Conservation (phyloP, 2,888 invertebrate species). For the Pedicia rivosa region DNA sequence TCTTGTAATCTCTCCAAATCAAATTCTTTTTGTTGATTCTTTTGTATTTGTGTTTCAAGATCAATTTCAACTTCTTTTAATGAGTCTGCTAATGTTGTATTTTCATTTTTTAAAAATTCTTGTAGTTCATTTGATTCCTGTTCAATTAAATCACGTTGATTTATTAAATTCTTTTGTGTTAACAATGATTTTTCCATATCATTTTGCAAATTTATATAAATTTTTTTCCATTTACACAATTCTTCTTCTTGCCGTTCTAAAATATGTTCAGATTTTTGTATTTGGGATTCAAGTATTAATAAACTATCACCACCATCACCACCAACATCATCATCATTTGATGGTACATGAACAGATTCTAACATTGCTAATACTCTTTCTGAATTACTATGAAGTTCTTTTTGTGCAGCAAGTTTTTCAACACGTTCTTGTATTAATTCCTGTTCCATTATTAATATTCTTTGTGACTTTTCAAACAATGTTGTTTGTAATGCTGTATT, state of each 20-base stretch:
- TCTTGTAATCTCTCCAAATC: constrained; percentile 49
- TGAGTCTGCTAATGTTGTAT: constrained; percentile 61
- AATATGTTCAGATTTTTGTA: constrained; percentile 57
- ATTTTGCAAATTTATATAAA: constrained; percentile 52
- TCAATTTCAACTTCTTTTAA: constrained; percentile 55
- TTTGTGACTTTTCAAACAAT: constrained; percentile 24
- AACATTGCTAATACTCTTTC: constrained; percentile 48
- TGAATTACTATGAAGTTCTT: constrained; percentile 58
- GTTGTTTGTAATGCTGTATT: constrained; percentile 42
- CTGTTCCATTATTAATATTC: constrained; percentile 39
- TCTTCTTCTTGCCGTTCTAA: constrained; percentile 60
- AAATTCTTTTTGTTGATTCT: constrained; percentile 34
- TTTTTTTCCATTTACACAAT: constrained; percentile 50
- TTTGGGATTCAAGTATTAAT: constrained; percentile 56
- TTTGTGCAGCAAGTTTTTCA: constrained; percentile 55
- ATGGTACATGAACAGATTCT: constrained; percentile 31
- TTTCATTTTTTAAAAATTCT: constrained; percentile 77
- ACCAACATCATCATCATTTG: constrained; percentile 43
- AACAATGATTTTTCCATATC: constrained; percentile 52
- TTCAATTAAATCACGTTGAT: constrained; percentile 63
- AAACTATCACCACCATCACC: constrained; percentile 54
- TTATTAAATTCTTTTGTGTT: constrained; percentile 47
- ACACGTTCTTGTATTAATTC: constrained; percentile 50
- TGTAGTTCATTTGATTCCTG: constrained; percentile 69
- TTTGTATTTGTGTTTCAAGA: constrained; percentile 22